Evolutionary conservation across 23 tunicate species (phyloP).

Genomic region (Phallusia fumigata): DNA sequence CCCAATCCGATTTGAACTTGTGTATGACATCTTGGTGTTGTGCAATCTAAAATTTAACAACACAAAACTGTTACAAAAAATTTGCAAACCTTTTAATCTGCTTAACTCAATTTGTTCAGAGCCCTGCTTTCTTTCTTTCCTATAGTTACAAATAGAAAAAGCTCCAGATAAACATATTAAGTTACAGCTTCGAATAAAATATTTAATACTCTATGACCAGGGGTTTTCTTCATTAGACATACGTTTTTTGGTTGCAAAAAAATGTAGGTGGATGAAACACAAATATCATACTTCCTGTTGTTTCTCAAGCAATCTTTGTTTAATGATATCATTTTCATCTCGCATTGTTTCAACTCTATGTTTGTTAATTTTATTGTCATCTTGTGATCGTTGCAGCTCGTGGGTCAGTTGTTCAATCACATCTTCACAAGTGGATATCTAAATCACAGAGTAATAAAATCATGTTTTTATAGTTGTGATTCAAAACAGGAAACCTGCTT

Average conservation of each 20-base stretch:
- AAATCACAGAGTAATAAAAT: neutral
- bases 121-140: no score
- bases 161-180: no score
- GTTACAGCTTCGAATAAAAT: no score
- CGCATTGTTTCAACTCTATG: constrained; percentile 53
- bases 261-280: neutral
- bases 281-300: constrained; percentile 55
- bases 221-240: neutral
- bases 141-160: no score
- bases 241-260: neutral
- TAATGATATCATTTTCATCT: constrained; percentile 69
- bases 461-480: no score
- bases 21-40: constrained; percentile 41
- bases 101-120: no score
- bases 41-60: constrained; percentile 13
- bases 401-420: constrained; percentile 70
- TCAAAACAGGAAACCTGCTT: no score
- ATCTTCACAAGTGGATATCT: constrained; percentile 79
- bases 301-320: constrained; percentile 55
- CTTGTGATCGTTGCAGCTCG: constrained; percentile 71
- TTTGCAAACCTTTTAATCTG: no score
- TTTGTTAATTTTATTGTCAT: constrained; percentile 52
- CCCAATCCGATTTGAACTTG: constrained; percentile 41
- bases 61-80: no score
- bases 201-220: no score